Evolutionary conservation across 2,113 vertebrate species (phyloP).

Genomic region (Muntiacus reevesi): DNA sequence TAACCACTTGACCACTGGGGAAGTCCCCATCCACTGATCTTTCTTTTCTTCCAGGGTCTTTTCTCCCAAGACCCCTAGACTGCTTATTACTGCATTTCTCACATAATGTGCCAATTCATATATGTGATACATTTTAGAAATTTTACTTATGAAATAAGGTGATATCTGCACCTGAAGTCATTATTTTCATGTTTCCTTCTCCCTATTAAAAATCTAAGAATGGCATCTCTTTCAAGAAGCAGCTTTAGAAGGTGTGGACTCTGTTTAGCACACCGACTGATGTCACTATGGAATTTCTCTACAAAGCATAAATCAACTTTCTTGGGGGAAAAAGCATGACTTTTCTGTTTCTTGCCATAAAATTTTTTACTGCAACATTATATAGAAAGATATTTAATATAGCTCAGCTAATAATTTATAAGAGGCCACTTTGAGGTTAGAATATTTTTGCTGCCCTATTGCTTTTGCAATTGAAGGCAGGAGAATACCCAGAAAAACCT

Average conservation of each 20-base stretch:
- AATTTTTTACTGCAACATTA: not conserved
- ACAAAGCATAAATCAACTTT: not conserved
- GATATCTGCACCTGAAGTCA: not conserved
- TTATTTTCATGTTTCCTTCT: not conserved
- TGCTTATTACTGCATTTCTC: not conserved
- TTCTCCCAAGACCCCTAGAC: not conserved
- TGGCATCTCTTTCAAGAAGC: not conserved
- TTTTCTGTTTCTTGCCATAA: not conserved
- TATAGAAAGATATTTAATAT: not conserved
- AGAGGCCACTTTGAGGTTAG: not conserved
- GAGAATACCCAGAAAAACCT: not conserved
- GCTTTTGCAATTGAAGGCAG: not conserved
- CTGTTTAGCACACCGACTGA: not conserved
- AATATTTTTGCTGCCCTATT: constrained; percentile 45
- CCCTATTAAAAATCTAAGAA: not conserved
- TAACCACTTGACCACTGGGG: not conserved
- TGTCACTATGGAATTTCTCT: not conserved
- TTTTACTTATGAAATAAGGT: not conserved
- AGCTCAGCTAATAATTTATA: not conserved
- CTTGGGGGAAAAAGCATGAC: not conserved
- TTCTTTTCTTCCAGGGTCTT: not conserved
- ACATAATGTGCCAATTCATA: not conserved
- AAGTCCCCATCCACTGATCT: not conserved
- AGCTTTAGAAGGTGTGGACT: not conserved
- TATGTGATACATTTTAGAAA: not conserved